These are phyloP conservation scores for Anser cygnoides DNA, from an alignment of 2,113 vertebrate genomes.

Conservation along the genomic window DNA sequence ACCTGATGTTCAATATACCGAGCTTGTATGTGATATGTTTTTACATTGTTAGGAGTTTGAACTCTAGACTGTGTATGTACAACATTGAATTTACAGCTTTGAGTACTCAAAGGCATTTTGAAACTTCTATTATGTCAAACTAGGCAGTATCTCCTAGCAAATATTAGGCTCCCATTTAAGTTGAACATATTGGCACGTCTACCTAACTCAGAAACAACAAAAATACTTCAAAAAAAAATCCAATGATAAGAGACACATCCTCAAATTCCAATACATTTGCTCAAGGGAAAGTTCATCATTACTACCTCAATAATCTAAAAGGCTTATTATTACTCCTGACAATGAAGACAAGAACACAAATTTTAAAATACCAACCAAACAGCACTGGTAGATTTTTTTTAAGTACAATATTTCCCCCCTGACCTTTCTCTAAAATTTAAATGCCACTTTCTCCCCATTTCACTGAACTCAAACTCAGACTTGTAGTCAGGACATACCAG, in stretches of 20 bases:
- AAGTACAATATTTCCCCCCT: neutral
- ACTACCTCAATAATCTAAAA: neutral
- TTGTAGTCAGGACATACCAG: neutral
- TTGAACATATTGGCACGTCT: neutral
- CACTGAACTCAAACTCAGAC: neutral
- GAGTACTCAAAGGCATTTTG: neutral
- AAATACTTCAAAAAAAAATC: neutral
- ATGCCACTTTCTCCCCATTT: neutral
- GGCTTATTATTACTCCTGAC: neutral
- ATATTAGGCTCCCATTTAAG: neutral
- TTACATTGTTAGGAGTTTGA: neutral
- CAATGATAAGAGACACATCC: neutral
- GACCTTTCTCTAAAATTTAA: neutral
- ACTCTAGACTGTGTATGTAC: neutral
- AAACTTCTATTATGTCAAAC: neutral
- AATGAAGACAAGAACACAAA: neutral
- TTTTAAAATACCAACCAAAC: neutral
- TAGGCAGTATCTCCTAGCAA: neutral
- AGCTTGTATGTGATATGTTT: neutral
- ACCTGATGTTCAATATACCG: neutral
- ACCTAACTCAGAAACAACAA: neutral
- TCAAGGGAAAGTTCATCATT: neutral
- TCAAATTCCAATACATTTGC: neutral
- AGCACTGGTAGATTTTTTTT: neutral
- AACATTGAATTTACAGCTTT: neutral